Base-by-base conservation (phyloP, 2,113 vertebrate genomes). In the Falcunculus frontatus region DNA sequence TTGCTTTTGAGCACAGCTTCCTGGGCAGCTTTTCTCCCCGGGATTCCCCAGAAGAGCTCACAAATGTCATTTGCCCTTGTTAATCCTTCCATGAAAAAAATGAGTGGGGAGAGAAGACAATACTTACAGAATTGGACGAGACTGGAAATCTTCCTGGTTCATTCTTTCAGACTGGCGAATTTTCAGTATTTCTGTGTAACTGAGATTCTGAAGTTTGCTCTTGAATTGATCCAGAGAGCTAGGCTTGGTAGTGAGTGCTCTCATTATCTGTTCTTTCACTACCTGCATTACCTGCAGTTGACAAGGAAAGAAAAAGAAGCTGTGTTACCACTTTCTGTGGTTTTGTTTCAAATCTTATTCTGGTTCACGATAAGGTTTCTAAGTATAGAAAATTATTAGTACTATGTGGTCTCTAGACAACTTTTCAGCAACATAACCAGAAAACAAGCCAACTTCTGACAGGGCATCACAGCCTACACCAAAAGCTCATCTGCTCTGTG, bases 221-320 rank as follows among this genome's bases (percentile, higher is more conserved):
- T 99, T 99, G 98, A 99, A 99, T 98, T 99, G 99, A 97, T 99
- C 99, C 98, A 99, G 97, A 84, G 99, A 99, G 98, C 99, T 99
- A 99, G 99, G 99, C 99, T 99, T 99, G 98, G 98, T 98, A 95
- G 98, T 99, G 91, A 99, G 98, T 1, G 99, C 99, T 98, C 99
- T 99, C 98, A 99, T 99, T 98, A 99, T 99, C 98, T 99, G 99
- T 98, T 99, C 99, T 97, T 98, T 99, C 98, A 99, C 99, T 98
- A 99, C 99, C 98, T 99, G 99, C 99, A 99, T 99, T 92, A 99
- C 99, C 99, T 99, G 97, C 11, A 8, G 64, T 78, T 27, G 47
- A 96, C 93, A 98, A 84, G 39, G 93, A 90, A 67, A 96, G 49
- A 49, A 86, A 41, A 91, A 88, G 39, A 68, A 91, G 11, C 65